A percentile compares a stretch with the other conserved stretches of the same genome.
phyloP scores from a whole-genome alignment of 2,113 vertebrate genomes.

The Rhombomys opimus region DNA sequence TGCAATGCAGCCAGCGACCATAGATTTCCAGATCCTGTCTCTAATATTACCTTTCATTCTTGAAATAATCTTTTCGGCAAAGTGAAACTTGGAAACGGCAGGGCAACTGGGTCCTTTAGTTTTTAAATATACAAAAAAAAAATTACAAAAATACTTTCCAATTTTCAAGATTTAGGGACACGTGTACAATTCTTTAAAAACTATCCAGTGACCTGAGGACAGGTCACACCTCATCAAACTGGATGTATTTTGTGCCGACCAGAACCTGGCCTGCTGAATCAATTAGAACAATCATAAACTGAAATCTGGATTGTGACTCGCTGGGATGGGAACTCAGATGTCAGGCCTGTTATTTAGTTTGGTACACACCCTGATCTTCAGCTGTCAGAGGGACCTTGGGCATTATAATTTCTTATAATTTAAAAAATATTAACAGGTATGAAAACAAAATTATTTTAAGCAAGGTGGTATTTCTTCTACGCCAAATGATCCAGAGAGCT shows the following conservation, averaged over 20 bases:
- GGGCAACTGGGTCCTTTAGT: neutral
- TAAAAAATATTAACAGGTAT: slow-evolving; percentile 57
- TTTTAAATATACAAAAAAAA: slow-evolving; percentile 25
- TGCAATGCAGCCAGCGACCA: neutral
- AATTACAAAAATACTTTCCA: neutral
- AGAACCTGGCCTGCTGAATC: slow-evolving; percentile 57
- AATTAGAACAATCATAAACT: slow-evolving; percentile 69
- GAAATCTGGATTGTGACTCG: slow-evolving; percentile 28
- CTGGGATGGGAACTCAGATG: slow-evolving; percentile 72
- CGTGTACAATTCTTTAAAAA: neutral
- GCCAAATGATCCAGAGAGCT: slow-evolving; percentile 22
- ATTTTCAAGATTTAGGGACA: slow-evolving; percentile 16
- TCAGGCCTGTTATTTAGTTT: slow-evolving; percentile 59
- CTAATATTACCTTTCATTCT: slow-evolving; percentile 11
- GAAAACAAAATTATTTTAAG: neutral
- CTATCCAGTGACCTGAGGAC: slow-evolving; percentile 43
- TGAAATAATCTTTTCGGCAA: slow-evolving; percentile 35
- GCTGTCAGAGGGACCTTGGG: slow-evolving; percentile 5
- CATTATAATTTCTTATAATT: neutral
- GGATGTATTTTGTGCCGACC: neutral
- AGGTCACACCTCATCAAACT: slow-evolving; percentile 63
- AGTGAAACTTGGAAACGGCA: neutral
- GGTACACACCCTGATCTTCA: slow-evolving; percentile 17
- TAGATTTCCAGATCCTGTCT: neutral
- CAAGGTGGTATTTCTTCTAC: slow-evolving; percentile 20